phyloP scores from a whole-genome alignment of 2,113 vertebrate genomes.

The Addax nasomaculatus region DNA sequence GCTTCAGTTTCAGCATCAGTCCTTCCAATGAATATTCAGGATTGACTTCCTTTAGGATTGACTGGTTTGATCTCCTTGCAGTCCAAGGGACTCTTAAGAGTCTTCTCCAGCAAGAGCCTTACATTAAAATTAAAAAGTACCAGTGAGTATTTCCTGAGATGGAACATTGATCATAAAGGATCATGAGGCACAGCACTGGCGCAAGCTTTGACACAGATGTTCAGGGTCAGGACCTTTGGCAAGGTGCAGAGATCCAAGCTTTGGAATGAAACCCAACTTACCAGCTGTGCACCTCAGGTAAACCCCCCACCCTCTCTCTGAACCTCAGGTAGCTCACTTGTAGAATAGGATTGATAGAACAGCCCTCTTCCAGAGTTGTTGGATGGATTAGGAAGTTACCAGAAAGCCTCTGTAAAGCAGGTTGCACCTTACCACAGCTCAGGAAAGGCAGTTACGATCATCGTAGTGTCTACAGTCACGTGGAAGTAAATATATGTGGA shows the following conservation, averaged over 20 bases:
- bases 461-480: accelerated
- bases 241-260: no score
- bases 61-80: not conserved
- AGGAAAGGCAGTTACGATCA: accelerated
- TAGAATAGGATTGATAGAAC: accelerated
- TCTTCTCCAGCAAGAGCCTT: not conserved
- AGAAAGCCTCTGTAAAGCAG: accelerated
- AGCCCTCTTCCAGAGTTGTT: not conserved
- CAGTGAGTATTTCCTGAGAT: not conserved
- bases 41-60: not conserved
- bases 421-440: not conserved
- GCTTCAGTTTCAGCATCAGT: not conserved
- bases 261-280: not conserved
- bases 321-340: not conserved
- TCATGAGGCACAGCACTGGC: accelerated
- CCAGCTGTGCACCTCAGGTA: not conserved
- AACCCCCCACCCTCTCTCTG: not conserved
- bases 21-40: not conserved
- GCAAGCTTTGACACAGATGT: accelerated
- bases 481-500: accelerated
- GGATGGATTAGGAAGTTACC: accelerated
- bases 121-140: not conserved
- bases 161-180: accelerated
- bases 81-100: not conserved
- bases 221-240: not conserved